Conservation (phyloP, 2,113 vertebrate genomes). For the Proteles cristata region DNA sequence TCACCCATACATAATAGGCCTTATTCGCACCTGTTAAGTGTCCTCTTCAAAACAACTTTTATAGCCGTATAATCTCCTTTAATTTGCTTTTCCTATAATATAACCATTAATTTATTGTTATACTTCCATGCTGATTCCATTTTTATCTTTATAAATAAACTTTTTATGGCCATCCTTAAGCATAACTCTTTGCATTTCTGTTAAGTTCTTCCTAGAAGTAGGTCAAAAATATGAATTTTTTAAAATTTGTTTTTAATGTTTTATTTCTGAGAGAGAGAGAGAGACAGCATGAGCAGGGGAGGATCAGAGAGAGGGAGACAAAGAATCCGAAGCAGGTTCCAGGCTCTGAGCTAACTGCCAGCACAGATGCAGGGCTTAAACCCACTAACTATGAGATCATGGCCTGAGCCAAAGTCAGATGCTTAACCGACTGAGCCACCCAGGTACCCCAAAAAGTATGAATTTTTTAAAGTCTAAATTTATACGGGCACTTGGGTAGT, state of each 20-base stretch:
- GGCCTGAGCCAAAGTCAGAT: too few relatives aligned
- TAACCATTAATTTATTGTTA: slow-evolving; percentile 25
- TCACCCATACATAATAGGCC: slow-evolving; percentile 13
- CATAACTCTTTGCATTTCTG: not conserved
- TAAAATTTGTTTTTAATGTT: not conserved
- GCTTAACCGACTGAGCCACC: too few relatives aligned
- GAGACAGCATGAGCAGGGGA: too few relatives aligned
- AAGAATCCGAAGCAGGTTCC: too few relatives aligned
- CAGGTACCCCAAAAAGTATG: not conserved
- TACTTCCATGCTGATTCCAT: not conserved
- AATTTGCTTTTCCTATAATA: not conserved
- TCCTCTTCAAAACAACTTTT: not conserved
- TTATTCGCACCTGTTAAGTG: slow-evolving; percentile 21
- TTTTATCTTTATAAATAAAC: slow-evolving; percentile 39
- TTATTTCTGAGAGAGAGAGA: too few relatives aligned
- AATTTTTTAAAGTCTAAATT: not conserved
- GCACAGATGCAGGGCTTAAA: too few relatives aligned
- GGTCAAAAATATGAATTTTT: not conserved
- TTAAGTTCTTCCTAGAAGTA: slow-evolving; percentile 9
- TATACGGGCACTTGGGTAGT: not conserved
- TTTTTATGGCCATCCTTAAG: not conserved
- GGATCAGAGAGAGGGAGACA: too few relatives aligned
- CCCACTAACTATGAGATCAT: too few relatives aligned
- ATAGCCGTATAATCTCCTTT: not conserved
- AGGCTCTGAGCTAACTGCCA: too few relatives aligned